Percentiles rank a stretch among this genome's conserved stretches.
These are phyloP conservation scores for Ranitomeya imitator DNA, from an alignment of 2,113 vertebrate species.

Conservation along the genomic window DNA sequence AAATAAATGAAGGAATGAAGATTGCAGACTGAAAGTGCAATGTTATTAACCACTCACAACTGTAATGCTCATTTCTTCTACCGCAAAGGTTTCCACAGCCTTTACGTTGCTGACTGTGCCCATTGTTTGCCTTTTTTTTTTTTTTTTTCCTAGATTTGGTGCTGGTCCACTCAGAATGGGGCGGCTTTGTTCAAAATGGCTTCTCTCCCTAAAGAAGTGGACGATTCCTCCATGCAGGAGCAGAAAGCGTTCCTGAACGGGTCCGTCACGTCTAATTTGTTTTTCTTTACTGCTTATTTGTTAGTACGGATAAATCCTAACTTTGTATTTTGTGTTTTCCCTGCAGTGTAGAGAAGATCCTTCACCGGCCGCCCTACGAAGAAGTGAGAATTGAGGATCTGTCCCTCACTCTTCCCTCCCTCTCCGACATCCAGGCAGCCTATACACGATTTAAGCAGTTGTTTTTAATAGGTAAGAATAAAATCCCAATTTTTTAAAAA, in stretches of 20 bases:
- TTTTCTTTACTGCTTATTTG: background rate
- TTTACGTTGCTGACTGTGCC: background rate
- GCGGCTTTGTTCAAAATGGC: slow-evolving; percentile 85
- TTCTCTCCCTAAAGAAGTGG: slow-evolving; percentile 76
- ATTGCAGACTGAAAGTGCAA: too few species aligned
- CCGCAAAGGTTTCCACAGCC: too few species aligned
- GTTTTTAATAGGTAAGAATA: slow-evolving; percentile 82
- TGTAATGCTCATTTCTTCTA: too few species aligned
- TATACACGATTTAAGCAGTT: slow-evolving; percentile 85
- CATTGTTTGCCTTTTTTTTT: background rate
- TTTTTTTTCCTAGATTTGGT: slow-evolving; percentile 80
- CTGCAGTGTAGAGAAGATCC: slow-evolving; percentile 73
- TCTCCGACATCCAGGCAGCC: slow-evolving; percentile 83
- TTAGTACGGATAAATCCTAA: background rate
- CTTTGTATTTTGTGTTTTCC: background rate
- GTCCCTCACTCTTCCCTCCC: slow-evolving; percentile 77
- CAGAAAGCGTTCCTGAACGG: slow-evolving; percentile 80
- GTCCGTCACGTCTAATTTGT: slow-evolving; percentile 68
- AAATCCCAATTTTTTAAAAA: background rate
- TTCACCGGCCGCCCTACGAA: slow-evolving; percentile 78
- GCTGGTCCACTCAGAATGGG: slow-evolving; percentile 84
- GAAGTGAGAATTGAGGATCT: slow-evolving; percentile 81
- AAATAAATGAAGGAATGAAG: too few species aligned
- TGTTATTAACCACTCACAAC: too few species aligned
- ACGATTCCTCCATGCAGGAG: slow-evolving; percentile 74